Conservation (phyloP, 1,140 invertebrate species). For the Scaptomyza pallida region DNA sequence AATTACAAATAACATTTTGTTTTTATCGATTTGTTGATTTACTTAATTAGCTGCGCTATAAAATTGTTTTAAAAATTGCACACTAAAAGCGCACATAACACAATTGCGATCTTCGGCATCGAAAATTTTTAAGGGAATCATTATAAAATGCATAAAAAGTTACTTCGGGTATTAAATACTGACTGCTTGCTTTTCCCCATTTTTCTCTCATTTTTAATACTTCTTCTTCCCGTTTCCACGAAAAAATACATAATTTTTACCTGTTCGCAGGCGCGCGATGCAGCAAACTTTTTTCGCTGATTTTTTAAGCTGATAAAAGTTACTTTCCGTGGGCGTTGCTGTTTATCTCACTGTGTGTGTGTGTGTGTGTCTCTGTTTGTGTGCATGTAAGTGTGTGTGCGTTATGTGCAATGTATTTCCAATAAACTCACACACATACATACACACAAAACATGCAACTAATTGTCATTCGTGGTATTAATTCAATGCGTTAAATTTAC, state of each 20-base stretch:
- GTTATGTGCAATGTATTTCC: not conserved
- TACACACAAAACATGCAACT: not conserved
- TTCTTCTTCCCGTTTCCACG: not conserved
- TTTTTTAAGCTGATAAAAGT: not conserved
- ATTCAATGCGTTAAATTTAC: conserved; percentile 1
- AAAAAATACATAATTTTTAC: conserved; percentile 7
- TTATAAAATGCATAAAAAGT: conserved; percentile 45
- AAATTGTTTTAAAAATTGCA: conserved; percentile 69
- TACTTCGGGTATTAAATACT: conserved; percentile 12
- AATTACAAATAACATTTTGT: conserved; percentile 45
- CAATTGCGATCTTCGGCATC: conserved; percentile 16
- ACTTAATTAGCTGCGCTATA: conserved; percentile 45
- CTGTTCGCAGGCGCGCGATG: not conserved
- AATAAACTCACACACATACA: not conserved
- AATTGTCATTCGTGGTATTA: not conserved
- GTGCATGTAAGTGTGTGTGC: not conserved
- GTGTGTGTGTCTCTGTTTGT: not conserved
- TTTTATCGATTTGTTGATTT: conserved; percentile 11
- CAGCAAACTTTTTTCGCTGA: not conserved
- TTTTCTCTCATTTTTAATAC: too few relatives aligned
- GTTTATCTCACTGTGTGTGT: too few relatives aligned
- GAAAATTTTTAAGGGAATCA: conserved; percentile 17
- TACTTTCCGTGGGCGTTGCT: not conserved
- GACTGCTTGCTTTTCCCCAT: not conserved
- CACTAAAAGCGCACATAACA: conserved; percentile 54